Evolutionary conservation across 2,888 invertebrate species (phyloP), one percentile per base, ranked within the genome.

Genomic region (Oligia fasciuncula): DNA sequence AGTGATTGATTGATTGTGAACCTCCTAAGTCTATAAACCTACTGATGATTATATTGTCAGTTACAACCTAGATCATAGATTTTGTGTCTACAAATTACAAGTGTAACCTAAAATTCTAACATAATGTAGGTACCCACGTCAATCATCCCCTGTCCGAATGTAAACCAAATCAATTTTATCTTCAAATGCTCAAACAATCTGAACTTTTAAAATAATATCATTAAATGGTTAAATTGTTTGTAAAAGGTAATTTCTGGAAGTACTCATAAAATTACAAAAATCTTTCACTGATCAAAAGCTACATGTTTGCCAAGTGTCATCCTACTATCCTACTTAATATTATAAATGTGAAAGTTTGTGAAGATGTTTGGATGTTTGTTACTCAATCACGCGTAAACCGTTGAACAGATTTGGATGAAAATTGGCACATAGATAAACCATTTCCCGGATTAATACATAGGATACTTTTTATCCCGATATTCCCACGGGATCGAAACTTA

Each of bases 11-110:
- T 43, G 49, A 63, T 23, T 51, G 3, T 23, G 43, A 66, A 67
- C 5, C 35, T 3, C 23, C 23, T 23, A 51, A 69, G 49, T 57
- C 46, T 57, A 43, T 40, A 71, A 60, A 62, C 14, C 9, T 9
- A 69, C n/a, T 77, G n/a, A 83, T 77, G n/a, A 83, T 70, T 83
- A 8, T 23, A 71, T 54, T 87, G 68, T 73, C 75, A 70, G 60
- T 87, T 57, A 43, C 60, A 72, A 29, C 63, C 54, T 66, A 63
- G 49, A 29, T 54, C 14, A 60, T 29, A 46, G 17, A 49, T 69
- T 57, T 60, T 57, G 3, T 17, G 23, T 81, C 29, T 62, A 29
- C 11, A 68, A 35, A 57, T 29, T 54, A 49, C 29, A 46, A 62
- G 2, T 23, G 54, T 63, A 69, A 57, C 67, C n/a, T 66, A 29